Evolutionary conservation across 1,140 invertebrate species (phyloP).

Genomic region (Diorhabda elongata): DNA sequence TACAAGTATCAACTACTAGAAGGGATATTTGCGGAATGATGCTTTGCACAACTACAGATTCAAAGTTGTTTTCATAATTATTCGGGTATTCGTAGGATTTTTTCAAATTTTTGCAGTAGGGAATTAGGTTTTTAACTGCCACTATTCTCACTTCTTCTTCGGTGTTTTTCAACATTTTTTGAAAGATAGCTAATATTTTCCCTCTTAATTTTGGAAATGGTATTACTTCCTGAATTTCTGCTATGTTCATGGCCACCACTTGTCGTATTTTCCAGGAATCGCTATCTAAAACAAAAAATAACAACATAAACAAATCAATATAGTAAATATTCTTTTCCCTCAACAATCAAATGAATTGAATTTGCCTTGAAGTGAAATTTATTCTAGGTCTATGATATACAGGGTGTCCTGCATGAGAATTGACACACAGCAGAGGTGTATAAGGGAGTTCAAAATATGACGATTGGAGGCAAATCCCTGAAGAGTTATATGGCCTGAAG

Average conservation of each 20-base stretch:
- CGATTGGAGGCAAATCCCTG: no score
- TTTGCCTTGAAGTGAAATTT: background rate
- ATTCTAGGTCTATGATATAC: no score
- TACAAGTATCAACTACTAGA: constrained; percentile 29
- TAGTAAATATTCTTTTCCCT: no score
- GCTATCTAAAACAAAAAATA: constrained; percentile 29
- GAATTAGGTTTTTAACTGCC: constrained; percentile 32
- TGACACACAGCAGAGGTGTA: no score
- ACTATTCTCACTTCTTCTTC: constrained; percentile 35
- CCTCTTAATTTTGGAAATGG: constrained; percentile 21
- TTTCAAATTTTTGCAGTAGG: constrained; percentile 32
- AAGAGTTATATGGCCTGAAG: no score
- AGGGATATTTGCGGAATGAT: constrained; percentile 35
- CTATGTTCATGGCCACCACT: constrained; percentile 31
- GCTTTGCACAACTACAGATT: constrained; percentile 34
- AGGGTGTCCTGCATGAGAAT: no score
- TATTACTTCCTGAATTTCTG: constrained; percentile 31
- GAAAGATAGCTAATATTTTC: constrained; percentile 29
- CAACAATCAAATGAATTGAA: no score
- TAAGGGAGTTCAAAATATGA: no score
- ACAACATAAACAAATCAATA: background rate
- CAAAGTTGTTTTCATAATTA: constrained; percentile 29
- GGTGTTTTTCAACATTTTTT: constrained; percentile 32
- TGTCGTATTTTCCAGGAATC: constrained; percentile 39
- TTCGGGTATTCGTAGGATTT: constrained; percentile 25